Evolutionary conservation across 2,888 invertebrate genomes (phyloP), one percentile per base, ranked within the genome.

Genomic region (Ernsta delagoae): DNA sequence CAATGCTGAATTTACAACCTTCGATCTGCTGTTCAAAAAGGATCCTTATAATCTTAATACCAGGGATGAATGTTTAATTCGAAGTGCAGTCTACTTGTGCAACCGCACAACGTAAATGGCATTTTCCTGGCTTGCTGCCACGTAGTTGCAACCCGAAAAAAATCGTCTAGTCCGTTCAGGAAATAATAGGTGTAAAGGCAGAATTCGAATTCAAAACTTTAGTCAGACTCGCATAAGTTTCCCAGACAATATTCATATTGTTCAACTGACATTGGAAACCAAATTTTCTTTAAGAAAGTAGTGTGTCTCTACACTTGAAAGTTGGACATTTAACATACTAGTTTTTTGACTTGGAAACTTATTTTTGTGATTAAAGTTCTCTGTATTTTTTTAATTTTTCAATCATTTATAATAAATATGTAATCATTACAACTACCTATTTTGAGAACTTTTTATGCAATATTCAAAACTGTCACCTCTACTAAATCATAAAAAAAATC

Each of bases 101-200:
- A 61, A 70, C 71, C 71, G 73, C 73, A 75, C 70, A 72, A 78
- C 73, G 72, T 75, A 60, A 61, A 67, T 77, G 77, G 76, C 80
- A 72, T 74, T 77, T 80, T 75, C 78, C 87, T 90, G 92, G 91
- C 87, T 75, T 79, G 72, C 74, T 86, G 90, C 91, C 90, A 92
- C 78, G 79, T 75, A 82, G 81, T 82, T 80, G 84, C 78, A 76
- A 77, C 79, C 78, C 57, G 62, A 81, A 88, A 87, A 88, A 89
- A 83, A 83, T 78, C 76, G 85, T 84, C 85, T 85, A 83, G 82
- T 81, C 76, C 57, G 12, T 68, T 63, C 50, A 45, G 76, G 75
- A 80, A 81, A 84, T 85, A 86, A 88, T 88, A 87, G 86, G 87
- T 88, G 85, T 84, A 83, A 83, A 72, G 80, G 82, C 83, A 85